Evolutionary conservation across 2,888 invertebrate species (phyloP).

Genomic region (Acleris sparsana): DNA sequence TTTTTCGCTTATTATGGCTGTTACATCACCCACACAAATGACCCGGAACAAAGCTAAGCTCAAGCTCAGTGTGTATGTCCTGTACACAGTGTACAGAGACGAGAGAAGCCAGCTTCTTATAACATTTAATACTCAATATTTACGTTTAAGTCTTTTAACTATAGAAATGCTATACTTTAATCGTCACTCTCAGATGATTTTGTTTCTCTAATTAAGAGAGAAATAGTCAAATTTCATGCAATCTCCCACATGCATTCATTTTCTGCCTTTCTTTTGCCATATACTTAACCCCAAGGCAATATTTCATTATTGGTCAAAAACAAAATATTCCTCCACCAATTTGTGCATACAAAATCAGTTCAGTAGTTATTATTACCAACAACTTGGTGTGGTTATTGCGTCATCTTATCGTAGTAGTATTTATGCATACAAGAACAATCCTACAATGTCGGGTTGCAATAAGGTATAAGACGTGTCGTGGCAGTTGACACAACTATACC

Average conservation of each 20-base stretch:
- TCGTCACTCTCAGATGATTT: too few species aligned
- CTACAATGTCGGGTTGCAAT: too few species aligned
- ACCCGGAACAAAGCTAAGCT: slow-evolving; percentile 59
- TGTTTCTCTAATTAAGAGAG: neutral
- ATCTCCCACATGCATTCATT: neutral
- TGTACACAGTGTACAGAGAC: slow-evolving; percentile 36
- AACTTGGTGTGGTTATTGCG: neutral
- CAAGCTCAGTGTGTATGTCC: slow-evolving; percentile 51
- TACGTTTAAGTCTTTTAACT: neutral
- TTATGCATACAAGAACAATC: too few species aligned
- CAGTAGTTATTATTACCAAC: neutral
- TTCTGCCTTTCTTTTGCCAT: neutral
- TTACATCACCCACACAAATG: slow-evolving; percentile 77
- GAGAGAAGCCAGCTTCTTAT: slow-evolving; percentile 10
- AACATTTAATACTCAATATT: neutral
- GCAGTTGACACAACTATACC: too few species aligned
- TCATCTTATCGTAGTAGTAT: neutral
- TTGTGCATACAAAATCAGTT: slow-evolving; percentile 4
- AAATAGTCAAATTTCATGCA: neutral
- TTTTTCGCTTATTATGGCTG: slow-evolving; percentile 72
- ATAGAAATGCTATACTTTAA: too few species aligned
- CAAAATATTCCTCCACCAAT: neutral
- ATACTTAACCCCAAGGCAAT: too few species aligned
- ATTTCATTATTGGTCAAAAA: neutral
- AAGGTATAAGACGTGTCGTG: too few species aligned